Evolutionary conservation across 2,797 vertebrate genomes (phyloP).

Genomic region (Cryptoblepharus egeriae): DNA sequence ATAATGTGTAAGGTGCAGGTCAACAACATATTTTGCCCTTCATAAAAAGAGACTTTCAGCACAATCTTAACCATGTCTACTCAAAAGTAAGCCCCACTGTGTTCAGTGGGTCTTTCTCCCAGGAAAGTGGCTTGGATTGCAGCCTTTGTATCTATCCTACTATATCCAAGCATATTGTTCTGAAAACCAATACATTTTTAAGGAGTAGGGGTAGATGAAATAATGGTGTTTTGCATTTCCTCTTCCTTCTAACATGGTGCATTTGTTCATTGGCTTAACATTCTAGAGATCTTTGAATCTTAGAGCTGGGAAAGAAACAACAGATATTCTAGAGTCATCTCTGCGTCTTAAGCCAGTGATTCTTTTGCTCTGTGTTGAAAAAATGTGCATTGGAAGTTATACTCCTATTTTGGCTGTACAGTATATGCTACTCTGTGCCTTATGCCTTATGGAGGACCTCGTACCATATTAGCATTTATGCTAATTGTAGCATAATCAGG

Average conservation of each 20-base stretch:
- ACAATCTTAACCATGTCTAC: no score
- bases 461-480: background rate
- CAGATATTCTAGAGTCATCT: background rate
- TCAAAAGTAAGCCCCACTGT: no score
- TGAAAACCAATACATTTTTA: background rate
- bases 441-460: background rate
- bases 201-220: background rate
- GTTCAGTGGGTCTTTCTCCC: no score
- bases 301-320: background rate
- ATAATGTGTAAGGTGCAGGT: no score
- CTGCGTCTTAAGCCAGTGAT: background rate
- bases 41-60: background rate
- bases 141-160: background rate
- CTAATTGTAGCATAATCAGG: background rate
- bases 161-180: background rate
- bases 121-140: no score
- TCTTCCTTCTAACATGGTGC: background rate
- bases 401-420: background rate
- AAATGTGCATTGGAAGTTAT: background rate
- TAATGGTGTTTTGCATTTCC: background rate
- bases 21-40: background rate
- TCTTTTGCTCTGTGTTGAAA: background rate
- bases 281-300: background rate
- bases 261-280: background rate
- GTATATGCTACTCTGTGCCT: background rate